phyloP scores from a whole-genome alignment of 2,888 invertebrate species.

The Papilio protenor region DNA sequence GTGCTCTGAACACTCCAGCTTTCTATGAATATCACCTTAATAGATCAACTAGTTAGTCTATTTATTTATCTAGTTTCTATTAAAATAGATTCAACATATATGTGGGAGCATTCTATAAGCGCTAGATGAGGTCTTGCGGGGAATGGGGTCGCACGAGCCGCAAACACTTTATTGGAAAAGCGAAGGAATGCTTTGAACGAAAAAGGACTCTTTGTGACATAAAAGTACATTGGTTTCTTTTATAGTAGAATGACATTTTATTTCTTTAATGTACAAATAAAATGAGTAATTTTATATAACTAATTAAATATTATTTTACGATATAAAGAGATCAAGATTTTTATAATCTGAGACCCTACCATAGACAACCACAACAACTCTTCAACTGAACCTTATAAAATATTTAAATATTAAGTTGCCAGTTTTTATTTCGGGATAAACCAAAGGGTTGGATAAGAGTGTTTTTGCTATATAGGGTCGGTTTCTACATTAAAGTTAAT shows the following conservation, averaged over 20 bases:
- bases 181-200: conserved; percentile 21
- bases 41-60: not conserved
- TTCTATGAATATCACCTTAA: too few species aligned
- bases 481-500: not conserved
- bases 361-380: not conserved
- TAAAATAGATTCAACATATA: not conserved
- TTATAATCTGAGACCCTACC: not conserved
- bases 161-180: conserved; percentile 26
- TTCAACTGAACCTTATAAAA: not conserved
- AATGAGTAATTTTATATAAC: not conserved
- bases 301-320: not conserved
- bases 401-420: not conserved
- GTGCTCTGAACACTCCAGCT: too few species aligned
- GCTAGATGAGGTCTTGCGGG: conserved; percentile 9
- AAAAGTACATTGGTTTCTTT: conserved; percentile 21
- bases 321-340: not conserved
- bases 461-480: not conserved
- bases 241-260: conserved; percentile 1
- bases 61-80: not conserved
- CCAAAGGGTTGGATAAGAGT: not conserved
- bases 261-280: conserved; percentile 8
- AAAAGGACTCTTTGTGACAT: conserved; percentile 11
- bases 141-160: conserved; percentile 23
- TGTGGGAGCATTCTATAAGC: not conserved
- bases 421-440: not conserved